A percentile compares a stretch with the other conserved stretches of the same genome.
Evolutionary conservation across 2,113 vertebrate genomes (phyloP).

Genomic region (Myrmecobius fasciatus): DNA sequence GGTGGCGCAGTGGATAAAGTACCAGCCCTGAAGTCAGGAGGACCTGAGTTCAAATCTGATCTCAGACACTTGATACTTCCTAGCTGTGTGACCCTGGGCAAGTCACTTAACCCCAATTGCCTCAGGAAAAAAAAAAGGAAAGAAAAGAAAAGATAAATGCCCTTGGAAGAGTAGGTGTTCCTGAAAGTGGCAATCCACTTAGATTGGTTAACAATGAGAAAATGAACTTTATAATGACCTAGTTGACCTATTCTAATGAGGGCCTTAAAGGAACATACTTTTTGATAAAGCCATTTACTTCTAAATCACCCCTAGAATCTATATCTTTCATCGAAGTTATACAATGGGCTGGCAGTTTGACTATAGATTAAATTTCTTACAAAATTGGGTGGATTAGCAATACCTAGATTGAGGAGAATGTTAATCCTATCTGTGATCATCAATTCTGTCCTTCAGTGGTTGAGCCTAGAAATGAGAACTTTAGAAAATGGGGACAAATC

Average conservation of each 20-base stretch:
- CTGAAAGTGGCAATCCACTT: not conserved
- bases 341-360: too few relatives aligned
- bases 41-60: too few relatives aligned
- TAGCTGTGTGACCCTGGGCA: too few relatives aligned
- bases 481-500: not conserved
- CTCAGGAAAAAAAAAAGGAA: too few relatives aligned
- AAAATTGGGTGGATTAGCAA: not conserved
- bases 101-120: too few relatives aligned
- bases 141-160: too few relatives aligned
- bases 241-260: too few relatives aligned
- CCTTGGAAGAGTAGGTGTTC: not conserved
- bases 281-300: not conserved
- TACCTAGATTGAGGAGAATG: not conserved
- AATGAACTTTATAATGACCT: not conserved
- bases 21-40: too few relatives aligned
- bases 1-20: too few relatives aligned
- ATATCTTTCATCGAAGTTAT: not conserved
- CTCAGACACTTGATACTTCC: too few relatives aligned
- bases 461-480: not conserved
- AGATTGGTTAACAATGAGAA: too few relatives aligned
- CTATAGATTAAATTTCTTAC: too few relatives aligned
- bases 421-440: not conserved
- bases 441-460: not conserved
- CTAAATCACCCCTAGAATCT: not conserved
- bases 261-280: not conserved